Evolutionary conservation across 2,888 invertebrate species (phyloP).

Genomic region (Volucella inflata): DNA sequence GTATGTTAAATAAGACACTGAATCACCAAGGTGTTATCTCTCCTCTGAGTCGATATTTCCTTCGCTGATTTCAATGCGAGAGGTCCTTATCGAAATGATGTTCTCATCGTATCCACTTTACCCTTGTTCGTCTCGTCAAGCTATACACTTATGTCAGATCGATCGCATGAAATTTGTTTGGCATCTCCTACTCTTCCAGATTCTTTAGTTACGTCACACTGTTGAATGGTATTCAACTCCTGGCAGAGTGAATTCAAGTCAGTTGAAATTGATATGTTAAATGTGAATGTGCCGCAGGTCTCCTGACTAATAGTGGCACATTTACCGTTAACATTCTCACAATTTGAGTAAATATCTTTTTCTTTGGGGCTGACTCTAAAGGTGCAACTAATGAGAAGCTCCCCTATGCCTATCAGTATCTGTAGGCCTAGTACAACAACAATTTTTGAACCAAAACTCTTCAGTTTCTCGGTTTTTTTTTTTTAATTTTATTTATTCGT

Average conservation of each 20-base stretch:
- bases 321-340: conserved; percentile 77
- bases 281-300: conserved; percentile 77
- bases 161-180: conserved; percentile 69
- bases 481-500: no score
- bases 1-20: conserved; percentile 70
- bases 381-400: conserved; percentile 76
- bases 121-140: conserved; percentile 71
- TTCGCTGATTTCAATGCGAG: conserved; percentile 80
- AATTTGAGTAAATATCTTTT: conserved; percentile 78
- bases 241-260: conserved; percentile 76
- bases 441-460: no score
- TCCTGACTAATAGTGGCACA: conserved; percentile 73
- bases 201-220: conserved; percentile 61
- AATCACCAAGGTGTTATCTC: conserved; percentile 53
- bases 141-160: conserved; percentile 38
- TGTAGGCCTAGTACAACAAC: conserved; percentile 59
- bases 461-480: no score
- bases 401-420: conserved; percentile 76
- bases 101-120: conserved; percentile 82
- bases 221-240: conserved; percentile 74
- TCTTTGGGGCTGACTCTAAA: conserved; percentile 37
- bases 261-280: conserved; percentile 77
- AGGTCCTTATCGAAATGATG: conserved; percentile 79
- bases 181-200: conserved; percentile 68
- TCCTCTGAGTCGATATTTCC: conserved; percentile 45